Percentiles rank a stretch among this genome's conserved stretches.
These are phyloP conservation scores for Pionites leucogaster DNA, from an alignment of 2,113 vertebrate species.

Conservation along the genomic window DNA sequence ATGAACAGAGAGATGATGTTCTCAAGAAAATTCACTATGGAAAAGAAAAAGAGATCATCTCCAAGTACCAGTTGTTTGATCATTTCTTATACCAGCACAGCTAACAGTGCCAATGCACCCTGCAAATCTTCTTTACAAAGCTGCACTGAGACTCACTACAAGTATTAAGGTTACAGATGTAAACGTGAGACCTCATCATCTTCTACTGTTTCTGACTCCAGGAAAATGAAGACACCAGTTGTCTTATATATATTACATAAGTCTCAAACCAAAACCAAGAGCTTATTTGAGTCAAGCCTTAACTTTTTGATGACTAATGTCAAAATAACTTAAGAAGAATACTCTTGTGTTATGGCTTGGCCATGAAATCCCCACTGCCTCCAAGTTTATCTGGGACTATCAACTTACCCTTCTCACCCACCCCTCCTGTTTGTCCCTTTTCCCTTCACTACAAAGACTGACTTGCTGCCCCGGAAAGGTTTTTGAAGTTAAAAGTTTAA, in stretches of 20 bases:
- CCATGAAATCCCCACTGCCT: background rate
- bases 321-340: background rate
- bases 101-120: background rate
- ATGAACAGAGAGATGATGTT: background rate
- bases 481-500: background rate
- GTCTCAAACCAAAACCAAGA: background rate
- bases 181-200: background rate
- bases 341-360: background rate
- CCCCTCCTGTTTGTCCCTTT: background rate
- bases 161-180: background rate
- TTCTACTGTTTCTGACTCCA: background rate
- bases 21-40: background rate
- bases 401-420: background rate
- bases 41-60: background rate
- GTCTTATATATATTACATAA: background rate
- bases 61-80: background rate
- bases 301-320: background rate
- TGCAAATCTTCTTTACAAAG: background rate
- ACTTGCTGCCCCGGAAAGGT: background rate
- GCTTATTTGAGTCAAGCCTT: background rate
- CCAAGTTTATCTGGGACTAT: background rate
- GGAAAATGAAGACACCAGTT: background rate
- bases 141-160: background rate
- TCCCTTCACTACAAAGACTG: background rate
- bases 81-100: background rate